phyloP scores from a whole-genome alignment of 1,140 invertebrate species.

The Phthorimaea operculella region DNA sequence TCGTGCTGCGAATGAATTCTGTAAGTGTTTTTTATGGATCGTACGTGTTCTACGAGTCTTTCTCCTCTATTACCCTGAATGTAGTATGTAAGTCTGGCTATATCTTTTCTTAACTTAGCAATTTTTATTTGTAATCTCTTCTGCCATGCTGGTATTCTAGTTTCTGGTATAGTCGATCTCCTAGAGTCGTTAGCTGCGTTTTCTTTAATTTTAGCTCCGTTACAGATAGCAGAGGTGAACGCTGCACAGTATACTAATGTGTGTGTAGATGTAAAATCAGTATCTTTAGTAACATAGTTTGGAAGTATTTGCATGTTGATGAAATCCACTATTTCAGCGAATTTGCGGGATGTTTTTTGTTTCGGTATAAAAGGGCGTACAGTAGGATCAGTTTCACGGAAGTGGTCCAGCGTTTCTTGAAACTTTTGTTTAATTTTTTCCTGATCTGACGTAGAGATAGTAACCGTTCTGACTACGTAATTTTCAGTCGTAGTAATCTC shows the following conservation, averaged over 20 bases:
- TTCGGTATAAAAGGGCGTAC: neutral
- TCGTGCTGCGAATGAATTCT: too few relatives aligned
- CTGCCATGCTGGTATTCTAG: slow-evolving; percentile 1
- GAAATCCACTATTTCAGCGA: neutral
- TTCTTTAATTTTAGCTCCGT: neutral
- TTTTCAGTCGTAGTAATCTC: too few relatives aligned
- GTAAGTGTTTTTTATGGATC: neutral
- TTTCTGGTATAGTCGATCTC: too few relatives aligned
- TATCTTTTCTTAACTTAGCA: neutral
- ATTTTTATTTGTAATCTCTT: slow-evolving; percentile 5
- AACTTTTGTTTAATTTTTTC: neutral
- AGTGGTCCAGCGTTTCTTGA: too few relatives aligned
- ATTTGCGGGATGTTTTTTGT: neutral
- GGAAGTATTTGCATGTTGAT: neutral
- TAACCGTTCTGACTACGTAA: too few relatives aligned
- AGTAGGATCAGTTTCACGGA: neutral
- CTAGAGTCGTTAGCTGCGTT: too few relatives aligned
- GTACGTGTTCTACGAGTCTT: neutral
- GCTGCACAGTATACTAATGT: neutral
- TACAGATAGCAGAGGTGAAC: neutral
- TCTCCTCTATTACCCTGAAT: too few relatives aligned
- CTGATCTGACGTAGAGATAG: neutral
- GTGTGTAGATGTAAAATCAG: neutral
- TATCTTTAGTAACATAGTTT: neutral
- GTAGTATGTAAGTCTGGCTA: too few relatives aligned